Evolutionary conservation across 2,113 vertebrate genomes (phyloP), one percentile per base, ranked within the genome.

Genomic region (Loxodonta africana): DNA sequence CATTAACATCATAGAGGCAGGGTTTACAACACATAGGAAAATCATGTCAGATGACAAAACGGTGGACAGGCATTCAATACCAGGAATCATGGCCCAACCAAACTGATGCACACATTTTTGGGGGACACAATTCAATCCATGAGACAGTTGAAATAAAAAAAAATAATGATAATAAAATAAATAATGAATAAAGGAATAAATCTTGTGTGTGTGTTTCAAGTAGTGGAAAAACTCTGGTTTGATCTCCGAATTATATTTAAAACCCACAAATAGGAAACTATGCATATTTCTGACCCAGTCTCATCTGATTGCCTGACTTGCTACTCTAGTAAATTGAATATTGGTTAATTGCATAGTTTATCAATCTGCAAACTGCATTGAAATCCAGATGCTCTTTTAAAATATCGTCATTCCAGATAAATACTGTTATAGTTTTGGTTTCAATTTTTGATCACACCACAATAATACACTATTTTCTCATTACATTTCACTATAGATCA

Each of bases 281-380:
- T 91, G 8, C 37, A 37, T 93, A 93, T 71, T 96, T 96, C 87
- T 96, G 89, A 95, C 60, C 83, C 41, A 92, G 48, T 90, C 51
- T 95, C 48, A 95, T 96, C 82, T 81, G 80, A 95, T 82, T 84
- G 33, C 84, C 82, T 94, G 44, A 97, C 71, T 97, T 96, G 33
- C 71, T 94, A 84, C 71, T 92, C 69, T 78, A 93, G 83, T 78
- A 96, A 97, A 90, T 53, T 93, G 60, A 44, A 93, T 95, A 93
- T 95, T 83, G 76, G 74, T 93, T 97, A 97, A 97, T 78, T 97
- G 77, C 77, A 85, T 63, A 96, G 41, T 93, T 95, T 93, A 95
- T 95, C 96, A 95, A 92, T 89, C 80, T 92, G 41, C 44, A 91
- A 95, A 86, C 41, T 65, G 63, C 62, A 73, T 12, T 94, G 76